Evolutionary conservation across 2,113 vertebrate genomes (phyloP), one percentile per base, ranked within the genome.

Genomic region (Camelus bactrianus): DNA sequence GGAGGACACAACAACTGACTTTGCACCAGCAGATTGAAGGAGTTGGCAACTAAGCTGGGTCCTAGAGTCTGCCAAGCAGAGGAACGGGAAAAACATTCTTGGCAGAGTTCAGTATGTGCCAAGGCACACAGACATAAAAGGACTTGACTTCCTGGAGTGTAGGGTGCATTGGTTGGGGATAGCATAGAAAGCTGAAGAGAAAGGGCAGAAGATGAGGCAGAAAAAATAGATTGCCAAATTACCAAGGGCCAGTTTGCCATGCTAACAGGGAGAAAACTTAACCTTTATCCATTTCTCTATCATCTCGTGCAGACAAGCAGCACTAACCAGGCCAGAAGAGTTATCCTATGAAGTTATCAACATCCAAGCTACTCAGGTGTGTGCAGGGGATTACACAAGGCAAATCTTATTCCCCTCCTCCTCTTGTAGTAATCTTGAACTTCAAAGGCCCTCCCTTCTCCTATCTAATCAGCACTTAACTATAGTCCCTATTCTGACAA

Each of bases 301-400:
- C 52, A 35, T 97, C 96, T 70, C 13, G 62, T 86, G 80, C 96
- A 99, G 99, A 98, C 99, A 99, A 0, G 99, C 99, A 26, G 99
- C 99, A 0, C 93, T 99, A 89, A 99, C 99, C 67, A 99, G 99
- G 94, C 99, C 99, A 2, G 98, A 99, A 96, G 99, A 99, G 60
- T 97, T 99, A 30, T 99, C 99, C 20, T 99, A 99, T 90, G 99
- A 99, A 97, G 98, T 99, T 92, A 98, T 99, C 98, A 99, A 98
- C 97, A 99, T 99, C 72, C 99, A 99, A 95, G 99, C 99, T 86
- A 99, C 98, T 0, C 99, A 99, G 99, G 99, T 99, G 98, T 0
- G 97, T 98, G 8, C 26, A 8, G 26, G 0, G 0, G 0, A 0
- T 56, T 52, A 50, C 67, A 46, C 14, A 24, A 42, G 46, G 24